Evolutionary conservation across 2,888 invertebrate species (phyloP), one percentile per base, ranked within the genome.

Genomic region (Nephrotoma guestfalica): DNA sequence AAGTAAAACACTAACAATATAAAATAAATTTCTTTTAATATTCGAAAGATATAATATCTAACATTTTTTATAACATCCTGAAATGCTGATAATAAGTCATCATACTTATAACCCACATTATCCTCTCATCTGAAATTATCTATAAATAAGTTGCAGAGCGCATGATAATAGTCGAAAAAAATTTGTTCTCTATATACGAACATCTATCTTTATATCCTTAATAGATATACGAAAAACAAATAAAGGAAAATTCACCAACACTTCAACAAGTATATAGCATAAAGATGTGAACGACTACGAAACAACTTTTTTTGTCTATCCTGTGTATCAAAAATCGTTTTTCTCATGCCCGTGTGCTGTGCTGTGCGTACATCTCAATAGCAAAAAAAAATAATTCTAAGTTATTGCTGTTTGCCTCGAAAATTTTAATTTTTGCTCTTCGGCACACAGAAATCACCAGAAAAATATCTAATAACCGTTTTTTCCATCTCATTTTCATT

Each of bases 101-200:
- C 71, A 71, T 71, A 71, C 71, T 71, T 71, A 71, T 71, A 71
- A 30, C 71, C 71, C 71, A 71, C 30, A 71, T 71, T 71, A 71
- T 71, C 71, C 71, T 84, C 84, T 41, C 84, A 84, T 84, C 84
- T 41, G 84, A 84, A 84, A 84, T 84, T 41, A 84, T 84, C 84
- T 84, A 84, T 84, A 84, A 84, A 84, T 84, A 84, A 84, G 42
- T 84, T 84, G 15, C 84, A 84, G 15, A 41, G 84, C 84, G 84
- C 84, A 84, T 84, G 84, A 84, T 84, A 84, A 84, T 84, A 41
- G 84, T 41, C 84, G n/a, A 84, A 84, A 84, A 41, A 84, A 84
- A 41, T 30, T 0, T 30, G n/a, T 30, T 71, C 9, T 71, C 18
- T 71, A 11, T 71, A 71, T 30, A 15, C 15, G 15, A 6, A n/a